A percentile compares a stretch with the other conserved stretches of the same genome.
Evolutionary conservation across 1,140 invertebrate genomes (phyloP).

Genomic region (Drosophila nebulosa): DNA sequence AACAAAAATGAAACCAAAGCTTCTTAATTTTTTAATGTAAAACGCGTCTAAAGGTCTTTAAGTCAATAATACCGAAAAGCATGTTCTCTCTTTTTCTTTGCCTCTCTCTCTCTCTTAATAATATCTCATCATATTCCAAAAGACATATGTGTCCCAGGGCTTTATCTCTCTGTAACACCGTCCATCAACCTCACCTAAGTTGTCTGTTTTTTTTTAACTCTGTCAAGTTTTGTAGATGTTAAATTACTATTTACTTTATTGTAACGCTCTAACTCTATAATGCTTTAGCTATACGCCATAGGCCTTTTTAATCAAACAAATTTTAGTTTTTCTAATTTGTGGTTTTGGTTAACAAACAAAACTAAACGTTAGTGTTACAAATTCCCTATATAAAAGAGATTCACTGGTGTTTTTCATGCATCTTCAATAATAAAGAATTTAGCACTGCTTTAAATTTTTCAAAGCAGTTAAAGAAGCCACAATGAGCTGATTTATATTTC

Average conservation of each 20-base stretch:
- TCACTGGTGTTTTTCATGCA: slow-evolving; percentile 68
- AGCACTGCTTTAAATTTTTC: too few species aligned
- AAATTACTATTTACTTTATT: neutral
- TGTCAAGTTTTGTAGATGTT: neutral
- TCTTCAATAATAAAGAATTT: neutral
- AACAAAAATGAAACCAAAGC: too few species aligned
- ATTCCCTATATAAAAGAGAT: neutral
- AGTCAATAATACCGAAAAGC: slow-evolving; percentile 42
- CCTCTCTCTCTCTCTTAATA: slow-evolving; percentile 4
- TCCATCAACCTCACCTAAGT: neutral
- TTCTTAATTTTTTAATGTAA: slow-evolving; percentile 61
- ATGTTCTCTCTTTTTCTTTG: slow-evolving; percentile 36
- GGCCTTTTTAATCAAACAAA: neutral
- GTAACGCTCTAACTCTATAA: neutral
- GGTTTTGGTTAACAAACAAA: slow-evolving; percentile 12
- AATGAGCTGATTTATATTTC: too few species aligned
- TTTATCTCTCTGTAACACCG: neutral
- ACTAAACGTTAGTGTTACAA: neutral
- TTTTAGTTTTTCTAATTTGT: slow-evolving; percentile 4
- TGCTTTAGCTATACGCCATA: neutral
- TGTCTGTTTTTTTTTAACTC: neutral
- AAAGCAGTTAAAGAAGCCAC: too few species aligned
- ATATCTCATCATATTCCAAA: neutral
- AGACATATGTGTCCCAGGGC: neutral
- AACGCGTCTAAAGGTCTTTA: slow-evolving; percentile 62